Conservation (phyloP, 2,113 vertebrate species). For the Globicephala melas region DNA sequence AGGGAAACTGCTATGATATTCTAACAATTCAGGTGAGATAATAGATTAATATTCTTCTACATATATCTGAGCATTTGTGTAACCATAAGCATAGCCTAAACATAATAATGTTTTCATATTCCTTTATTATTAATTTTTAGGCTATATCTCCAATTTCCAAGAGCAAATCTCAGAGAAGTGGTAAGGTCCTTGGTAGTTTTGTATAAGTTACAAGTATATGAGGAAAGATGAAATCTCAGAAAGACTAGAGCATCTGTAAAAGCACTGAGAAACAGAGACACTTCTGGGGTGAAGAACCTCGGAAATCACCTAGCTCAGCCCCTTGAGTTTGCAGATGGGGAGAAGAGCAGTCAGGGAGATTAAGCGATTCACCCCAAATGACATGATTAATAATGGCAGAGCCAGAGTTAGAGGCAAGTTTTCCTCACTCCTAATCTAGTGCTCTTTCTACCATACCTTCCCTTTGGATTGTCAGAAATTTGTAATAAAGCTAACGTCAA, state of each 20-base stretch:
- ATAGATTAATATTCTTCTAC: background rate
- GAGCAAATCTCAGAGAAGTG: background rate
- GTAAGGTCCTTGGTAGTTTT: background rate
- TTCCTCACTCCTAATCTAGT: background rate
- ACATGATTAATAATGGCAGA: background rate
- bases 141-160: background rate
- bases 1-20: background rate
- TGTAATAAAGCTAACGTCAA: background rate
- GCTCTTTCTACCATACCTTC: background rate
- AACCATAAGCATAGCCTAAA: background rate
- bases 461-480: background rate
- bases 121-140: background rate
- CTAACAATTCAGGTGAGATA: background rate
- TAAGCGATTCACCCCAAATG: background rate
- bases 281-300: background rate
- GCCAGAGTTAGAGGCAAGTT: background rate
- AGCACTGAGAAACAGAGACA: background rate
- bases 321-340: background rate
- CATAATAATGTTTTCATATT: background rate
- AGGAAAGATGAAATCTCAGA: background rate
- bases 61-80: background rate
- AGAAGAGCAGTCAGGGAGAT: background rate
- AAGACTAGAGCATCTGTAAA: background rate
- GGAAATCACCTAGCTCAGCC: background rate
- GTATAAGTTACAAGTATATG: background rate